Evolutionary conservation across 2,797 vertebrate genomes (phyloP).

Genomic region (Pipistrellus kuhlii): DNA sequence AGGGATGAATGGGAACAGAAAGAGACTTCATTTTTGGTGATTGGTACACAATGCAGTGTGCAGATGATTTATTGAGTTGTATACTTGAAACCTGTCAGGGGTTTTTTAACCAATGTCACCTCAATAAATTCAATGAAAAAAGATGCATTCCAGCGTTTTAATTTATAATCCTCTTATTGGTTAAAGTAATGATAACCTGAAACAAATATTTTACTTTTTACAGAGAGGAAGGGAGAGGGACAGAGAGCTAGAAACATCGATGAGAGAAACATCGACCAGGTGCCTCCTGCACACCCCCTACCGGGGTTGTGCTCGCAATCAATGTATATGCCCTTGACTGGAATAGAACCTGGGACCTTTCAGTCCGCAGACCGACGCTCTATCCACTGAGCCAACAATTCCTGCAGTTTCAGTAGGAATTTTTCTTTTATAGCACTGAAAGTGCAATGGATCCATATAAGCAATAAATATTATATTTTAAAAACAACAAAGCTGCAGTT

Average conservation of each 20-base stretch:
- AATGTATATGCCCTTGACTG: too few species aligned
- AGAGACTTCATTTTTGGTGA: background rate
- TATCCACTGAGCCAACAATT: too few species aligned
- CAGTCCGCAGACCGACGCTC: too few species aligned
- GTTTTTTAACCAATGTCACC: background rate
- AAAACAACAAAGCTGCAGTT: too few species aligned
- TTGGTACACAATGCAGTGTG: background rate
- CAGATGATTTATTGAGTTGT: background rate
- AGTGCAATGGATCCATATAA: slow-evolving; percentile 26
- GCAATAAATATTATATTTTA: background rate
- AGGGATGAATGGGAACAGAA: background rate
- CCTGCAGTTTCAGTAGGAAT: background rate
- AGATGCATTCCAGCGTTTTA: background rate
- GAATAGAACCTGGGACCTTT: too few species aligned
- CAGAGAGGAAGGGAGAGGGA: too few species aligned
- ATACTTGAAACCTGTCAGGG: background rate
- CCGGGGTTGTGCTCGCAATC: too few species aligned
- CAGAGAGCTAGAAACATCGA: too few species aligned
- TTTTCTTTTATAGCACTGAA: slow-evolving; percentile 52
- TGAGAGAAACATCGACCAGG: too few species aligned
- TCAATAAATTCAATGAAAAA: background rate
- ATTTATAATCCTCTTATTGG: slow-evolving; percentile 44
- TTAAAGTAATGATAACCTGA: slow-evolving; percentile 38
- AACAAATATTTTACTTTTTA: background rate
- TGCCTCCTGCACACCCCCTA: too few species aligned